Evolutionary conservation across 2,888 invertebrate genomes (phyloP).

Genomic region (Trilocha varians): DNA sequence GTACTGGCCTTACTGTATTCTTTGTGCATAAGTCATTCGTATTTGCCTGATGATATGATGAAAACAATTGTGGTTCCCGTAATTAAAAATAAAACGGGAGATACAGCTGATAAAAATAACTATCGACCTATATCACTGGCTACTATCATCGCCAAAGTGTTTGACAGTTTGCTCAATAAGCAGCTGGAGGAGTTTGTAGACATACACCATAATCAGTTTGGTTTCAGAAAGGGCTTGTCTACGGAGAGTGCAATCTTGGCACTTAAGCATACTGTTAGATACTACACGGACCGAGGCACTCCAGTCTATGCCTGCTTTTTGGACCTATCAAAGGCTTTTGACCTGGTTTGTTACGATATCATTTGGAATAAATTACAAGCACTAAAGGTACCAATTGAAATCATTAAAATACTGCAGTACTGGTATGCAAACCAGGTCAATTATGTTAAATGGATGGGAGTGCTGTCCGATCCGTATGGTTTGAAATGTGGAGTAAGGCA

Average conservation of each 20-base stretch:
- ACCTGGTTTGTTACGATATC: constrained; percentile 1
- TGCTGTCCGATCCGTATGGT: constrained; percentile 15
- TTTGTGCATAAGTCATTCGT: constrained; percentile 3
- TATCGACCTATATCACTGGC: constrained; percentile 1
- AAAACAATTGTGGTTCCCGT: constrained; percentile 2
- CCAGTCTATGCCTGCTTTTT: neutral
- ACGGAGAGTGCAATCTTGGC: too few species aligned
- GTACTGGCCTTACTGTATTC: constrained; percentile 1
- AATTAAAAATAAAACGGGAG: constrained; percentile 1
- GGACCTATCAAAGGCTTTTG: neutral
- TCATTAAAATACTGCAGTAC: constrained; percentile 2
- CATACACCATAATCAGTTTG: too few species aligned
- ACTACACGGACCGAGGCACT: too few species aligned
- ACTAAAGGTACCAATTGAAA: neutral
- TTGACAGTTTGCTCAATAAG: neutral
- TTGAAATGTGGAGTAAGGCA: constrained; percentile 18
- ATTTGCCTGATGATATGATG: constrained; percentile 4
- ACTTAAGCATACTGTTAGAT: too few species aligned
- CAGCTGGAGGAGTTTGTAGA: too few species aligned
- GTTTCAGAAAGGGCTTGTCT: too few species aligned
- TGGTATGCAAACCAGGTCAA: constrained; percentile 5
- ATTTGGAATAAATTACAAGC: neutral
- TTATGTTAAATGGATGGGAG: constrained; percentile 10
- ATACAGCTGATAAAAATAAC: neutral
- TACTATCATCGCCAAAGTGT: constrained; percentile 2